Evolutionary conservation across 1,140 invertebrate genomes (phyloP).

Genomic region (Pogonus chalceus): DNA sequence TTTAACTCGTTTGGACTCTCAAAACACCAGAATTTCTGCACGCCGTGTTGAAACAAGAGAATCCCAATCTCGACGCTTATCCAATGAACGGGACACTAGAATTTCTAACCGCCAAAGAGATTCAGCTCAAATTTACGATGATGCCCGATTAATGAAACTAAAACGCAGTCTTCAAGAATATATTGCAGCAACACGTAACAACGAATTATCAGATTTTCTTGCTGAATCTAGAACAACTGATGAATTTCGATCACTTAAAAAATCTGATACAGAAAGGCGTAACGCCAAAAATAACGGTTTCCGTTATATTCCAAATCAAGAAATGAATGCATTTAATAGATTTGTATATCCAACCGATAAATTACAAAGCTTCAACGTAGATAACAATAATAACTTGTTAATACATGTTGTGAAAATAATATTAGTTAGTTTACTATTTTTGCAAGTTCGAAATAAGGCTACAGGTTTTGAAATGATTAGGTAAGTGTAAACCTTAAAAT

Average conservation of each 20-base stretch:
- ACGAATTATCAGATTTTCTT: too few species aligned
- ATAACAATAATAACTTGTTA: not conserved
- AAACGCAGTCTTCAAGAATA: too few species aligned
- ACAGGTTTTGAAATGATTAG: not conserved
- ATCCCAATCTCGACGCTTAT: too few species aligned
- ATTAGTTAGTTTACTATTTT: not conserved
- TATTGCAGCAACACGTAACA: too few species aligned
- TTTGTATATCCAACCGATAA: not conserved
- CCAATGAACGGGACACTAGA: too few species aligned
- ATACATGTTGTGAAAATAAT: not conserved
- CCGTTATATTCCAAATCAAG: not conserved
- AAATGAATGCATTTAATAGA: not conserved
- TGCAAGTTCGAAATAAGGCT: not conserved
- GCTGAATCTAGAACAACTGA: too few species aligned
- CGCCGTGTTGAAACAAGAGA: not conserved
- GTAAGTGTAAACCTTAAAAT: not conserved
- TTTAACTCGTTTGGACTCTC: too few species aligned
- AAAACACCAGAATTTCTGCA: too few species aligned
- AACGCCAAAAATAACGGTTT: not conserved
- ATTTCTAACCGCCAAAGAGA: too few species aligned
- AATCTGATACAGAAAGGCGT: not conserved
- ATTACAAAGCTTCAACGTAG: not conserved
- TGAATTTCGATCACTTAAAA: not conserved
- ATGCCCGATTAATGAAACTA: too few species aligned
- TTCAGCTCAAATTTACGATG: too few species aligned